These are phyloP conservation scores for Poliocrania exsul DNA, from an alignment of 2,797 vertebrate species.

Conservation along the genomic window DNA sequence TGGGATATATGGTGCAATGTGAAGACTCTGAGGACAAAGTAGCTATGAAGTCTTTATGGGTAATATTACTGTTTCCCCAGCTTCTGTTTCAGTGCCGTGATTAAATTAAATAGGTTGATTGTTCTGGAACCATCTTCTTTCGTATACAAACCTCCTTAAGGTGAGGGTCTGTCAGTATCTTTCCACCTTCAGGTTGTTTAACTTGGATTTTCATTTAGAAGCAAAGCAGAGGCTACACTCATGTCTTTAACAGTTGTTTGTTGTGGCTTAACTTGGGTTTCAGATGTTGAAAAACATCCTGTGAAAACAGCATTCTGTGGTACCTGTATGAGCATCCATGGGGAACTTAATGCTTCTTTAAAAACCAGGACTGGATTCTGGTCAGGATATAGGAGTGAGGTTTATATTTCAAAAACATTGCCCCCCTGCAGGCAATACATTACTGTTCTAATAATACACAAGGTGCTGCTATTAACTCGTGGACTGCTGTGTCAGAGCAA, in stretches of 20 bases:
- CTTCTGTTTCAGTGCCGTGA: neutral
- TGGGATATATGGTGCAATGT: conserved; percentile 10
- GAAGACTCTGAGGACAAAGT: conserved; percentile 30
- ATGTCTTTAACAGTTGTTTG: neutral
- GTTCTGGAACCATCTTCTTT: neutral
- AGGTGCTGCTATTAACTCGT: neutral
- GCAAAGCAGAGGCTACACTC: neutral
- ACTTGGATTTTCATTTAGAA: conserved; percentile 28
- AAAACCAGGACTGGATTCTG: neutral
- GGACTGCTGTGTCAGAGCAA: neutral
- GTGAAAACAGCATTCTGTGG: neutral
- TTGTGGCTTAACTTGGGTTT: neutral
- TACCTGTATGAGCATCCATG: neutral
- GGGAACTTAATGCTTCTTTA: neutral
- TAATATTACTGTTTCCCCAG: conserved; percentile 46
- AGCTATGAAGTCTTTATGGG: neutral
- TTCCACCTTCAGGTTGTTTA: neutral
- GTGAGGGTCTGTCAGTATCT: conserved; percentile 16
- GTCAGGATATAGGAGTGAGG: neutral
- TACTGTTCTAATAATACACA: neutral
- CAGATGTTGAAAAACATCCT: neutral
- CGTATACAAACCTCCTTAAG: neutral
- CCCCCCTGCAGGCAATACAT: neutral
- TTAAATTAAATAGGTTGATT: conserved; percentile 36
- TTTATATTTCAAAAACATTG: neutral